A percentile compares a stretch with the other conserved stretches of the same genome.
Evolutionary conservation across 1,140 invertebrate genomes (phyloP).

Genomic region (Aricia agestis): DNA sequence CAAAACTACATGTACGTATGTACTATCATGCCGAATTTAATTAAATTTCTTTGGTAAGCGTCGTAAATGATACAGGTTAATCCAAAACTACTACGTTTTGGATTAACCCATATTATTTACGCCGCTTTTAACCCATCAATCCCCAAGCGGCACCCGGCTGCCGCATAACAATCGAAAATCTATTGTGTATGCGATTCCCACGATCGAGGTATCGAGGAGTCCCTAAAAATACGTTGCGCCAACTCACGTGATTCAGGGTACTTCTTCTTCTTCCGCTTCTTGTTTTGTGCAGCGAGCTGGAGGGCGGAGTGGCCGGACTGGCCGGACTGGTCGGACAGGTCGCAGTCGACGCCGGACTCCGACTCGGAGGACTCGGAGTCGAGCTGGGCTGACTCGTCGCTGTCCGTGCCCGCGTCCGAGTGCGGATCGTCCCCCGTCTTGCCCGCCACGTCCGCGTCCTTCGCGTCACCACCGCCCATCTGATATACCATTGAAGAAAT

Average conservation of each 20-base stretch:
- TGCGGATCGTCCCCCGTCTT: neutral
- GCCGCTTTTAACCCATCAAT: no score
- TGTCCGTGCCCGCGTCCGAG: conserved; percentile 29
- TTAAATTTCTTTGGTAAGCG: no score
- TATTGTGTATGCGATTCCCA: no score
- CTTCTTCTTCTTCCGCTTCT: conserved; percentile 32
- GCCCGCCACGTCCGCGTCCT: conserved; percentile 31
- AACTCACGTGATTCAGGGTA: conserved; percentile 36
- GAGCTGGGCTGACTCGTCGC: conserved; percentile 37
- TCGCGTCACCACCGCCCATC: conserved; percentile 28
- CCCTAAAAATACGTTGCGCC: neutral
- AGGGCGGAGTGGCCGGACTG: conserved; percentile 39
- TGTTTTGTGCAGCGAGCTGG: conserved; percentile 21
- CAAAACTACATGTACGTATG: no score
- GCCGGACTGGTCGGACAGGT: conserved; percentile 36
- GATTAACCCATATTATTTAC: no score
- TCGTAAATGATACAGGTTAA: no score
- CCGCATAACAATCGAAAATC: no score
- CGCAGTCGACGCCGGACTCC: conserved; percentile 30
- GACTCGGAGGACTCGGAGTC: conserved; percentile 26
- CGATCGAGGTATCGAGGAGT: no score
- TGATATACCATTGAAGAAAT: neutral
- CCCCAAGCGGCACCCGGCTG: no score
- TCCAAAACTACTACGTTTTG: no score
- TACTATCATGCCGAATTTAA: no score